phyloP scores from a whole-genome alignment of 2,888 invertebrate species.

The Dysmachus trigonus region DNA sequence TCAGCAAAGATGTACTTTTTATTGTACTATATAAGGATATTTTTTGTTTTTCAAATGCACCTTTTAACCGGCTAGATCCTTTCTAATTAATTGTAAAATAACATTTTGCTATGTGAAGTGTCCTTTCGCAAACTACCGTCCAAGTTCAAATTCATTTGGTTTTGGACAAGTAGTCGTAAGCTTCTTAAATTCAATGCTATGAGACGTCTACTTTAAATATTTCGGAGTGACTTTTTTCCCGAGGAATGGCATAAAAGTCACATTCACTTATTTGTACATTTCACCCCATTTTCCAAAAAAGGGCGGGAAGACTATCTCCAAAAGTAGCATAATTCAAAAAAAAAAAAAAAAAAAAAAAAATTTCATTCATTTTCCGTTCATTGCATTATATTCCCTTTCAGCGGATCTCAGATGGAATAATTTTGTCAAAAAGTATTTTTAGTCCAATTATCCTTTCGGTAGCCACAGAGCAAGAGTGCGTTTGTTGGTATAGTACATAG shows the following conservation, averaged over 20 bases:
- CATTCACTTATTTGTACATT: background rate
- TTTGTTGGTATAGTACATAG: background rate
- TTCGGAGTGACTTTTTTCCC: background rate
- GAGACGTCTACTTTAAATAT: background rate
- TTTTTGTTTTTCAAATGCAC: too few species aligned
- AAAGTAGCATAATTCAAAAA: background rate
- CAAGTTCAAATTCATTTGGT: background rate
- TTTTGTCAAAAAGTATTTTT: background rate
- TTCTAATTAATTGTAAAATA: background rate
- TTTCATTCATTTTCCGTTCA: background rate
- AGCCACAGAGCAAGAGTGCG: background rate
- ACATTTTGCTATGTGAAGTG: background rate
- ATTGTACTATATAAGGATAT: too few species aligned
- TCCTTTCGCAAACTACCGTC: background rate
- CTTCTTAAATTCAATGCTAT: background rate
- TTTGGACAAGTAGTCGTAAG: background rate
- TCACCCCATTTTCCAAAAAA: background rate
- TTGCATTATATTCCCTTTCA: background rate
- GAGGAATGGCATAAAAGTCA: background rate
- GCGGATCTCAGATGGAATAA: background rate
- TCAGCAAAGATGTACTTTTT: too few species aligned
- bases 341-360: background rate
- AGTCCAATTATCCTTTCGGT: background rate
- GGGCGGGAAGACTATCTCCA: background rate
- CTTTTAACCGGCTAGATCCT: too few species aligned